phyloP scores from a whole-genome alignment of 2,888 invertebrate species.

The Lasiommata megera region DNA sequence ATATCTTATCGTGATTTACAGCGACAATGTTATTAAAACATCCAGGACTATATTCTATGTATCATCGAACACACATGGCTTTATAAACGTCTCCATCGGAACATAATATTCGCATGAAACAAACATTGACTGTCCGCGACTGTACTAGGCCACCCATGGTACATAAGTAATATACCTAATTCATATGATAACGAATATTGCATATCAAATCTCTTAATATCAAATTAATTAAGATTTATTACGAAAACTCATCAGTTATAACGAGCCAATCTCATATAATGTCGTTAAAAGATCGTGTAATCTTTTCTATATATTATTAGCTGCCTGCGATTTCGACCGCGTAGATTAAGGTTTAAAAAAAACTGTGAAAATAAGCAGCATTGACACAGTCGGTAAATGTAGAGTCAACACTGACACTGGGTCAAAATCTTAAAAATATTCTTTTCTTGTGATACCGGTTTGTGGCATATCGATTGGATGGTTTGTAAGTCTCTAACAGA shows the following conservation, averaged over 20 bases:
- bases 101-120: neutral
- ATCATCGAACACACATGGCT: conserved; percentile 3
- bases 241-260: conserved; percentile 8
- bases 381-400: too few relatives aligned
- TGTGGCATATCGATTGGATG: too few relatives aligned
- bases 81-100: neutral
- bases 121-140: neutral
- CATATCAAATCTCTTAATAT: conserved; percentile 5
- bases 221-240: conserved; percentile 6
- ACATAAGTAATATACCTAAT: conserved; percentile 1
- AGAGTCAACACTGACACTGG: too few relatives aligned
- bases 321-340: too few relatives aligned
- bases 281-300: conserved; percentile 7
- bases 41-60: conserved; percentile 15
- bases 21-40: conserved; percentile 55
- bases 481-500: too few relatives aligned
- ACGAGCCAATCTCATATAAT: conserved; percentile 9
- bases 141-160: conserved; percentile 21
- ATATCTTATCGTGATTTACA: conserved; percentile 67
- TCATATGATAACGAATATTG: conserved; percentile 6
- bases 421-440: too few relatives aligned
- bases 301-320: neutral
- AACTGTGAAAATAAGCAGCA: too few relatives aligned
- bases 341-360: too few relatives aligned
- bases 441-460: too few relatives aligned